Conservation (phyloP, 2,888 invertebrate genomes). For the Acanthococcus lagerstroemiae region DNA sequence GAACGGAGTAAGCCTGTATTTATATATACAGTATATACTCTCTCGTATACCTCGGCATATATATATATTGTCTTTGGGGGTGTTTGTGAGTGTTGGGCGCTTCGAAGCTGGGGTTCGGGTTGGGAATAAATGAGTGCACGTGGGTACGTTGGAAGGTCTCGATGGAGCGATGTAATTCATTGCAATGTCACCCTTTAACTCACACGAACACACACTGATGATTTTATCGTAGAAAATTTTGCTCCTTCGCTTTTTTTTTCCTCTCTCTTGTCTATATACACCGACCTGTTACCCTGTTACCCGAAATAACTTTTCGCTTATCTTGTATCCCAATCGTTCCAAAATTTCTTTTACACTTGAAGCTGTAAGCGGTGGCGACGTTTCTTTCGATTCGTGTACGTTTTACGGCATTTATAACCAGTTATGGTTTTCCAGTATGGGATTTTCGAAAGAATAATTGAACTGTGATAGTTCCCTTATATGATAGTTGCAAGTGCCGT, state of each 20-base stretch:
- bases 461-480: too few species aligned
- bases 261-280: too few species aligned
- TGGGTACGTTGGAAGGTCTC: slow-evolving; percentile 28
- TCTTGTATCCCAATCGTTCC: too few species aligned
- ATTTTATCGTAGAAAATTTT: not conserved
- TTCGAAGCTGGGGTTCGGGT: slow-evolving; percentile 6
- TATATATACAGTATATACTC: slow-evolving; percentile 9
- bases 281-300: too few species aligned
- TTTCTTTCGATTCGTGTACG: too few species aligned
- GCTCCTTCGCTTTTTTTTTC: not conserved
- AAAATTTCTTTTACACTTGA: too few species aligned
- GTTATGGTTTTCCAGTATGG: too few species aligned
- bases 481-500: too few species aligned
- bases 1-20: slow-evolving; percentile 18
- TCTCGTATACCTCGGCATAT: not conserved
- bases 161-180: slow-evolving; percentile 29
- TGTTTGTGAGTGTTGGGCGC: slow-evolving; percentile 16
- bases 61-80: slow-evolving; percentile 17
- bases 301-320: too few species aligned
- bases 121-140: slow-evolving; percentile 29
- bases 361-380: too few species aligned
- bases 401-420: too few species aligned
- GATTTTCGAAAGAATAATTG: too few species aligned
- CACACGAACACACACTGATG: not conserved
- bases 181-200: slow-evolving; percentile 24